Percentiles rank a stretch among this genome's conserved stretches.
Conservation (phyloP, 2,113 vertebrate genomes). For the Psittacula cyanocephala region DNA sequence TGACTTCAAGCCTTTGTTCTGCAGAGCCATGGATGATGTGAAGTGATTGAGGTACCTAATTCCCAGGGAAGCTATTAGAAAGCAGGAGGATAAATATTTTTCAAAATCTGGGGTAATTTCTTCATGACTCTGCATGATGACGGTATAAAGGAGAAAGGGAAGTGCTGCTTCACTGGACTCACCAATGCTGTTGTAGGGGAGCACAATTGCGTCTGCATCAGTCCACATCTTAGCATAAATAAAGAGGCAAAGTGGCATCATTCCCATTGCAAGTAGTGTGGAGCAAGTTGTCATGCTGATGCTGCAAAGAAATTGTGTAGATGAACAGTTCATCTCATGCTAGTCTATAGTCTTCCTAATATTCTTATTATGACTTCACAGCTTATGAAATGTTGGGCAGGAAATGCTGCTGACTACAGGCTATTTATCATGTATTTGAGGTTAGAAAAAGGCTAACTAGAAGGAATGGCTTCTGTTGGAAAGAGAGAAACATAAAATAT, state of each 20-base stretch:
- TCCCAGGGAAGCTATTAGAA: not conserved
- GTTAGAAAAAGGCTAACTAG: not conserved
- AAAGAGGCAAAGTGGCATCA: constrained; percentile 96
- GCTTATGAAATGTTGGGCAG: not conserved
- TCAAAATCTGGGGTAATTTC: not conserved
- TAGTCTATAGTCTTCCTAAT: not conserved
- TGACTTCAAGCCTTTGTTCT: not conserved
- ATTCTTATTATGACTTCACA: not conserved
- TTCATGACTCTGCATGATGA: not conserved
- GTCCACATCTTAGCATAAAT: constrained; percentile 90
- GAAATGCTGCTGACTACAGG: not conserved
- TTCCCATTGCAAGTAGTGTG: constrained; percentile 90
- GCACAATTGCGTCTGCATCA: constrained; percentile 74
- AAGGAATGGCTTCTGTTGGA: not conserved
- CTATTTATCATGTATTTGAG: not conserved
- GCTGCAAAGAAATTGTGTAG: constrained; percentile 72
- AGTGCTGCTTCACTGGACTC: constrained; percentile 18
- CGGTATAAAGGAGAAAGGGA: not conserved
- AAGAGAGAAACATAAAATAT: not conserved
- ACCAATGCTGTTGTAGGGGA: constrained; percentile 94
- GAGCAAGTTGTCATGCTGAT: constrained; percentile 98
- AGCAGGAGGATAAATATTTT: not conserved
- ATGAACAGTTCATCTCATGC: not conserved
- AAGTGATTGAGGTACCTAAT: not conserved
- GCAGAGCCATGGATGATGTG: not conserved